These are phyloP conservation scores for Platypus cylindrus DNA, from an alignment of 2,888 invertebrate species.

Conservation along the genomic window DNA sequence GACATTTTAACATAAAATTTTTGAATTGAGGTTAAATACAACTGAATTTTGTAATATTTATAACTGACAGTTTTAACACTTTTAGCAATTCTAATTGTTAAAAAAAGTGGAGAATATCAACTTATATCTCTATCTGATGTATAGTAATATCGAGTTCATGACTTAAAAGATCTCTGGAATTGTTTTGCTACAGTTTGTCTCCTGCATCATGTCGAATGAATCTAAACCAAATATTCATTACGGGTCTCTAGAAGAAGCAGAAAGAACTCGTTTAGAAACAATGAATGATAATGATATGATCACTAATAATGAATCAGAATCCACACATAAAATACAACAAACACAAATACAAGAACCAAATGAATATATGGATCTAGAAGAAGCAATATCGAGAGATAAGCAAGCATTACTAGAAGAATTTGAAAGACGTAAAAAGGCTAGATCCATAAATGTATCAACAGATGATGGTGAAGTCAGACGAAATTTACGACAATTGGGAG, in stretches of 20 bases:
- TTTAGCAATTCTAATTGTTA: too few species aligned
- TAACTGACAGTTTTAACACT: too few species aligned
- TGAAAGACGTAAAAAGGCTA: constrained; percentile 82
- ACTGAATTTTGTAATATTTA: too few species aligned
- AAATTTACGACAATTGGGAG: constrained; percentile 81
- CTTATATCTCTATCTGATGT: too few species aligned
- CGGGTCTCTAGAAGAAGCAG: constrained; percentile 80
- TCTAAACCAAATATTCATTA: too few species aligned
- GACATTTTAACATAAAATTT: too few species aligned
- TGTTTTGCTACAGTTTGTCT: too few species aligned
- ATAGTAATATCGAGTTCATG: too few species aligned
- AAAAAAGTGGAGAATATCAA: too few species aligned
- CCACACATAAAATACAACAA: constrained; percentile 39
- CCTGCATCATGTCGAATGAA: too few species aligned
- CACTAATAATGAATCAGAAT: constrained; percentile 43
- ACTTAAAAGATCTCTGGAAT: too few species aligned
- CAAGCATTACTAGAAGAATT: constrained; percentile 90
- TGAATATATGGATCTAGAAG: constrained; percentile 80
- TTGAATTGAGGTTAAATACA: too few species aligned
- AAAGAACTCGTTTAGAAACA: constrained; percentile 55
- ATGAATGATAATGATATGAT: constrained; percentile 40
- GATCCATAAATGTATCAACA: constrained; percentile 94
- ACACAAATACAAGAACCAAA: constrained; percentile 57
- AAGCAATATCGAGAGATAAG: constrained; percentile 77
- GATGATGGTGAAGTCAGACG: constrained; percentile 93